Conservation (phyloP, 1,140 invertebrate genomes). For the Calliopsis andreniformis region DNA sequence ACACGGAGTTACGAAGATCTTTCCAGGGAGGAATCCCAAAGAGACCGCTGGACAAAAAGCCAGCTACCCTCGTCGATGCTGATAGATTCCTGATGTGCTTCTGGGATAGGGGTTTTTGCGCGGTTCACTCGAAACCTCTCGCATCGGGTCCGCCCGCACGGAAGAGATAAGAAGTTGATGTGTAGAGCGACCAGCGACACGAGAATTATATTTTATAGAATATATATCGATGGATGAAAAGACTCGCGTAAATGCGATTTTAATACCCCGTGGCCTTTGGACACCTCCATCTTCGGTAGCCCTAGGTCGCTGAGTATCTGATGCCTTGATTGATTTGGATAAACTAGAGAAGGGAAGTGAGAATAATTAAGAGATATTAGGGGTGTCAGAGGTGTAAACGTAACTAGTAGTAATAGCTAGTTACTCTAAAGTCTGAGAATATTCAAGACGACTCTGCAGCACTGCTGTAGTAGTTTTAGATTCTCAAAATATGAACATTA, state of each 20-base stretch:
- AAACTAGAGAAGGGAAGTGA: no score
- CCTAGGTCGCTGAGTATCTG: no score
- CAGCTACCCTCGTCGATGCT: conserved; percentile 55
- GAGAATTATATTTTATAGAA: conserved; percentile 53
- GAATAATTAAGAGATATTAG: no score
- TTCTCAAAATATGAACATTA: no score
- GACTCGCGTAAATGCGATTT: conserved; percentile 32
- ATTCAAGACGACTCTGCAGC: no score
- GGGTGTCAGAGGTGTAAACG: no score
- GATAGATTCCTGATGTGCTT: conserved; percentile 66
- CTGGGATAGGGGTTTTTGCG: conserved; percentile 55
- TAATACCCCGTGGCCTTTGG: conserved; percentile 19
- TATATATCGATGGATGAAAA: conserved; percentile 27
- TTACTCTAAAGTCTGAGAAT: no score
- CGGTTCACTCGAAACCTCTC: conserved; percentile 47
- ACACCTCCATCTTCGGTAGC: no score
- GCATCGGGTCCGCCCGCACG: conserved; percentile 51
- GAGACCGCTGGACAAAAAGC: conserved; percentile 44
- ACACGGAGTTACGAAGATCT: conserved; percentile 12
- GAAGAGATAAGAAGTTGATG: conserved; percentile 63
- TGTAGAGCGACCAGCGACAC: conserved; percentile 19
- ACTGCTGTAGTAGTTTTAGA: no score
- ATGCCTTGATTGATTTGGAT: no score
- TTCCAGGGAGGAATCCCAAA: conserved; percentile 29
- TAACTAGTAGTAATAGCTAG: no score